These are phyloP conservation scores for Ahaetulla prasina DNA, from an alignment of 2,113 vertebrate species.

Conservation along the genomic window DNA sequence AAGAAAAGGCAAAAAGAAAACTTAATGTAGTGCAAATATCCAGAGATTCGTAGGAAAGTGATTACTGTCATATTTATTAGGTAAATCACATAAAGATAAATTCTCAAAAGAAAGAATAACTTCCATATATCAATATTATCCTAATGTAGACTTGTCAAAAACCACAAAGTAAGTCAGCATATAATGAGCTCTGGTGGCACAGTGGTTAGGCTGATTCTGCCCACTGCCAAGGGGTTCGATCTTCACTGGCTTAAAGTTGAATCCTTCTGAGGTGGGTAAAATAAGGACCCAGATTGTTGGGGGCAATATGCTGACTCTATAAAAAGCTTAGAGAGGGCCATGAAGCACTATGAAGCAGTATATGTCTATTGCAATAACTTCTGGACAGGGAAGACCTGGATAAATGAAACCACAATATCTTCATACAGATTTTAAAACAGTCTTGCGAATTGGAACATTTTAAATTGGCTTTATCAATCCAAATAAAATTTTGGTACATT, in stretches of 20 bases:
- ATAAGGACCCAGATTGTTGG: no score
- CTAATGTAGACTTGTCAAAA: conserved; percentile 8
- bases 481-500: conserved; percentile 28
- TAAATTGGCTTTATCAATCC: conserved; percentile 1
- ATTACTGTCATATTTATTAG: conserved; percentile 25
- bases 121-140: conserved; percentile 7
- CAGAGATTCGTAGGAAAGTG: neutral
- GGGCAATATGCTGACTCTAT: no score
- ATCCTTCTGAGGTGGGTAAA: no score
- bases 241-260: no score
- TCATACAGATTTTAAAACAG: conserved; percentile 21
- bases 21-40: neutral
- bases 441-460: neutral
- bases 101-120: conserved; percentile 1
- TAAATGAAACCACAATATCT: conserved; percentile 22
- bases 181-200: neutral
- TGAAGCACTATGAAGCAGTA: no score
- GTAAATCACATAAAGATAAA: neutral
- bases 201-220: no score
- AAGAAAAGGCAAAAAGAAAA: neutral
- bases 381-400: conserved; percentile 21
- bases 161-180: conserved; percentile 19
- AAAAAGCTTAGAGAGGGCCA: no score
- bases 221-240: no score
- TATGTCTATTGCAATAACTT: neutral